Evolutionary conservation across 2,888 invertebrate genomes (phyloP), one percentile per base, ranked within the genome.

Genomic region (Eupithecia subfuscata): DNA sequence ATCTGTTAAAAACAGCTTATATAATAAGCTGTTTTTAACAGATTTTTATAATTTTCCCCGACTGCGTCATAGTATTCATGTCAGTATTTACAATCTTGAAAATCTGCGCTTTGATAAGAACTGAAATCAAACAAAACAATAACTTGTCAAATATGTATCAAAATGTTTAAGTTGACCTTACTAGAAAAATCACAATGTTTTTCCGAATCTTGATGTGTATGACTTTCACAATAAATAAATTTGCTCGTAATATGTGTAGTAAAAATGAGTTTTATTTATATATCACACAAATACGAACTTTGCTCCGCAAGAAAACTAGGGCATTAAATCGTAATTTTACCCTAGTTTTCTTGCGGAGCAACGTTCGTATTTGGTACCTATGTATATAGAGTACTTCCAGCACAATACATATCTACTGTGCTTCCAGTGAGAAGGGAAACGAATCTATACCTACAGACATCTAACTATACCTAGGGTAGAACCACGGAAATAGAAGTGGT

Each of bases 161-260:
- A 78, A 73, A 77, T 80, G 75, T 78, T 79, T 69, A 77, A 71
- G 7, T 30, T 64, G 67, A 12, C 40, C 25, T 34, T 76, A 71
- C 30, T 73, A 73, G 37, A 73, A 63, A 69, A 77, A 69, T 81
- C 80, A 85, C 79, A 81, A 83, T 86, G 84, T 88, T 85, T 83
- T 86, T 87, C 84, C 84, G 86, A 81, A 83, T 88, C 85, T 84
- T 85, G 83, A 86, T 82, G 82, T 84, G 85, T 86, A 83, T 87
- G 84, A 91, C 89, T 91, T 87, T 90, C 88, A 90, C 82, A 82
- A 89, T 88, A 91, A 68, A 45, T 45, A 90, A 92, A 91, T 90
- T 90, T 89, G 90, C 91, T 89, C 87, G 85, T 90, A 90, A 85
- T 90, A 90, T 90, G 89, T 91, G 92, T 91, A 92, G 92, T 86